Evolutionary conservation across 37 sponge, comb jelly and placozoan genomes (phyloP).

Genomic region (Bolinopsis microptera): DNA sequence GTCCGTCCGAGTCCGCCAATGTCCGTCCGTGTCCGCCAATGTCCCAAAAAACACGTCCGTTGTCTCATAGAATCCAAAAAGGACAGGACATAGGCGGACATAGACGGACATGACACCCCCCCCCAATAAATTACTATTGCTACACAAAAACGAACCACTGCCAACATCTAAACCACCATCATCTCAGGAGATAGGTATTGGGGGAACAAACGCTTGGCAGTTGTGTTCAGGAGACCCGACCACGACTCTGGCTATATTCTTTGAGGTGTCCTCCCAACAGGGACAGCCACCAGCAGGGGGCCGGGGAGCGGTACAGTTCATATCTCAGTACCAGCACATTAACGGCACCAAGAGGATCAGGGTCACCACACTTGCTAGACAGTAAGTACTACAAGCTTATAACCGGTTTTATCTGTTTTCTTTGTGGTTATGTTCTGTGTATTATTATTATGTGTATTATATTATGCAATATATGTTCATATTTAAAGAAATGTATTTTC

Average conservation of each 20-base stretch:
- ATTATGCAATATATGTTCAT: not conserved
- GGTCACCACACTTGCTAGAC: slow-evolving; percentile 95
- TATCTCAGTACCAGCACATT: slow-evolving; percentile 92
- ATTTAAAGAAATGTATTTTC: too few relatives aligned
- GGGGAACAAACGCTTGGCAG: slow-evolving; percentile 91
- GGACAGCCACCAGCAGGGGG: slow-evolving; percentile 71
- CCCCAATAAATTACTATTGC: too few relatives aligned
- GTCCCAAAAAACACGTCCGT: too few relatives aligned
- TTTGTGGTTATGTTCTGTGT: not conserved
- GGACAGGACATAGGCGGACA: too few relatives aligned
- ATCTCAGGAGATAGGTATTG: slow-evolving; percentile 90
- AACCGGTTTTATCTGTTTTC: too few relatives aligned
- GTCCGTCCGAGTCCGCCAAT: too few relatives aligned
- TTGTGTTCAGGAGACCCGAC: slow-evolving; percentile 85
- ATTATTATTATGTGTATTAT: too few relatives aligned
- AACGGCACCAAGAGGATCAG: slow-evolving; percentile 92
- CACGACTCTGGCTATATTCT: slow-evolving; percentile 78
- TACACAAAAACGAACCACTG: too few relatives aligned
- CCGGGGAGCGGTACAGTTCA: slow-evolving; percentile 88
- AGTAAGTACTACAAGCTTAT: slow-evolving; percentile 76
- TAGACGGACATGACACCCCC: too few relatives aligned
- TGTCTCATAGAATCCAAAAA: too few relatives aligned
- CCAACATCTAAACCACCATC: too few relatives aligned
- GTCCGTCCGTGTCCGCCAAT: too few relatives aligned
- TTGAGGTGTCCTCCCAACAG: slow-evolving; percentile 94